These are phyloP conservation scores for Phainopepla nitens DNA, from an alignment of 2,113 vertebrate species.

Conservation along the genomic window DNA sequence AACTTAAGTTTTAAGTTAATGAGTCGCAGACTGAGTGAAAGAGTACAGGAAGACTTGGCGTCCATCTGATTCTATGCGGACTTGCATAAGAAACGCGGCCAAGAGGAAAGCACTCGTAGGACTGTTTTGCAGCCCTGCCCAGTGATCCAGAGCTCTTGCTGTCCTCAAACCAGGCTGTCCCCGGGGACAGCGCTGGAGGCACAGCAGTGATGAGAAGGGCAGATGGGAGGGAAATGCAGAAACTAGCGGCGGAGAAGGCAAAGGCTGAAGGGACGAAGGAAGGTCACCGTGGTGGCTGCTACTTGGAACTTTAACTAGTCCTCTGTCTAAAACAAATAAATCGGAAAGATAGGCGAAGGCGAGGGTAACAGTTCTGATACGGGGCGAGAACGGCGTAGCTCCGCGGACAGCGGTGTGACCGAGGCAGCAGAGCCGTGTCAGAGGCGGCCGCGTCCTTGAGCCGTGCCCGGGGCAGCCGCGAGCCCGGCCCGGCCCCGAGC, in stretches of 20 bases:
- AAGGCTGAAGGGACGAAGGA: not conserved
- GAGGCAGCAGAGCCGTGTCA: accelerated
- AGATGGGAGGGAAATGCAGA: not conserved
- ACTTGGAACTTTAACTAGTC: not conserved
- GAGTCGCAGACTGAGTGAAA: not conserved
- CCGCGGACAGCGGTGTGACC: not conserved
- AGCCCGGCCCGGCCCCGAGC: not conserved
- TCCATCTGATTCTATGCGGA: not conserved
- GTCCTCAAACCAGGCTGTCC: not conserved
- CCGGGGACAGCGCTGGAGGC: not conserved
- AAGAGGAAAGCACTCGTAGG: not conserved
- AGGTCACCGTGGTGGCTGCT: not conserved
- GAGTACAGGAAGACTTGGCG: not conserved
- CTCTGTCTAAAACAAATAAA: not conserved
- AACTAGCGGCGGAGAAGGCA: not conserved
- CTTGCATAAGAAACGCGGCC: not conserved
- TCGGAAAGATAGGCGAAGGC: not conserved
- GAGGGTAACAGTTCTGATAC: not conserved
- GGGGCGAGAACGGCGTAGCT: accelerated
- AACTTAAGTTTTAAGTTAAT: not conserved
- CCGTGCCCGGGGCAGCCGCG: not conserved
- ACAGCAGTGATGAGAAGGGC: not conserved
- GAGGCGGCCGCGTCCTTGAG: not conserved
- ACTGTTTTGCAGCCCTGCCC: not conserved
- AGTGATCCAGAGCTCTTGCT: not conserved